phyloP scores from a whole-genome alignment of 2,888 invertebrate species.

The Lissonota sp. region DNA sequence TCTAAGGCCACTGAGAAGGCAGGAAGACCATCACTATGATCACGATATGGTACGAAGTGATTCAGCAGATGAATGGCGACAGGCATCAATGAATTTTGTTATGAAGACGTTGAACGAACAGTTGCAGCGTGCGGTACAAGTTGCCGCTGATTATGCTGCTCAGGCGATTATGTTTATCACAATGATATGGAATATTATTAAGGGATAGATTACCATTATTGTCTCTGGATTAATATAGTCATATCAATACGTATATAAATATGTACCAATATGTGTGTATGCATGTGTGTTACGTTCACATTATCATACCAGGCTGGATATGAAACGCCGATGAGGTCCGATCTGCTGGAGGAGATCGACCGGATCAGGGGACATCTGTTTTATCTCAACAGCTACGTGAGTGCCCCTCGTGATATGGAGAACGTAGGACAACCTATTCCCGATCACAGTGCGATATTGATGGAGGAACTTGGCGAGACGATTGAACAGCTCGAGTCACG shows the following conservation, averaged over 20 bases:
- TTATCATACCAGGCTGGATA: not conserved
- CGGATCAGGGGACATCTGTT: not conserved
- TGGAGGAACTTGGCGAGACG: not conserved
- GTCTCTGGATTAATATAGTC: not conserved
- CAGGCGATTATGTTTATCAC: not conserved
- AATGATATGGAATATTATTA: not conserved
- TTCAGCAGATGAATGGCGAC: not conserved
- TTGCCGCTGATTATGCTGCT: not conserved
- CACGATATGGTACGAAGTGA: not conserved
- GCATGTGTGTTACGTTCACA: not conserved
- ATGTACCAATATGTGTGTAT: not conserved
- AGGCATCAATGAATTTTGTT: not conserved
- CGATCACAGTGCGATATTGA: conserved; percentile 1
- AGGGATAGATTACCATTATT: not conserved
- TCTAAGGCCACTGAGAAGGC: not conserved
- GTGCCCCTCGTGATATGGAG: not conserved
- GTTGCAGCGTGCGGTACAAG: not conserved
- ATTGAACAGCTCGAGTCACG: not conserved
- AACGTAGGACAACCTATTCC: not conserved
- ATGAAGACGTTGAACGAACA: not conserved
- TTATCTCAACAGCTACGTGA: not conserved
- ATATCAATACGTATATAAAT: no score
- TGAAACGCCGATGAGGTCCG: not conserved
- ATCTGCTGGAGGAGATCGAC: not conserved
- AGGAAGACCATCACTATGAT: not conserved